phyloP scores from a whole-genome alignment of 2,888 invertebrate genomes.

The Hydrotaea cyrtoneurina region DNA sequence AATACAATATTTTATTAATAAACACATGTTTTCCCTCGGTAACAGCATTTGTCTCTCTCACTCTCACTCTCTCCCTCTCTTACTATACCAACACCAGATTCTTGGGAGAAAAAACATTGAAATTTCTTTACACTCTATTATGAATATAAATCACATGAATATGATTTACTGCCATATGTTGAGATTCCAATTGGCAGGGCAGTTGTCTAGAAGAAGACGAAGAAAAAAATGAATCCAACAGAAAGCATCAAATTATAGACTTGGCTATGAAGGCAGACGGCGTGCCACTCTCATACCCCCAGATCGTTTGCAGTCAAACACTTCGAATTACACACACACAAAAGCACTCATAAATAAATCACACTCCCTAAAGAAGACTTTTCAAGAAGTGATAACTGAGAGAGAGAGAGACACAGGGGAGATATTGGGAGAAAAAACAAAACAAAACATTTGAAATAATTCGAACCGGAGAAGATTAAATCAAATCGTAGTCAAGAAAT shows the following conservation, averaged over 20 bases:
- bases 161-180: conserved; percentile 63
- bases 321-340: conserved; percentile 38
- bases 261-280: not conserved
- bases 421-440: conserved; percentile 11
- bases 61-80: not conserved
- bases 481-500: conserved; percentile 48
- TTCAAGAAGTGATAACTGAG: not conserved
- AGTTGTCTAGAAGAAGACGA: conserved; percentile 19
- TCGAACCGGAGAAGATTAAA: not conserved
- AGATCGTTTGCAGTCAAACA: conserved; percentile 22
- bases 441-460: conserved; percentile 24
- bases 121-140: conserved; percentile 51
- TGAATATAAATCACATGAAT: conserved; percentile 64
- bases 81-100: not conserved
- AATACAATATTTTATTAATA: conserved; percentile 53
- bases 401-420: no score
- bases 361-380: conserved; percentile 6
- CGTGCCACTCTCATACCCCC: conserved; percentile 38
- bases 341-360: conserved; percentile 17
- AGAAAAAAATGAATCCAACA: conserved; percentile 33
- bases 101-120: not conserved
- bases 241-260: conserved; percentile 63
- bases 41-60: not conserved
- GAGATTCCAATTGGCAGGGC: conserved; percentile 56
- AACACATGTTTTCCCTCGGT: conserved; percentile 49